These are phyloP conservation scores for Microdon myrmicae DNA, from an alignment of 2,888 invertebrate species.

Conservation along the genomic window DNA sequence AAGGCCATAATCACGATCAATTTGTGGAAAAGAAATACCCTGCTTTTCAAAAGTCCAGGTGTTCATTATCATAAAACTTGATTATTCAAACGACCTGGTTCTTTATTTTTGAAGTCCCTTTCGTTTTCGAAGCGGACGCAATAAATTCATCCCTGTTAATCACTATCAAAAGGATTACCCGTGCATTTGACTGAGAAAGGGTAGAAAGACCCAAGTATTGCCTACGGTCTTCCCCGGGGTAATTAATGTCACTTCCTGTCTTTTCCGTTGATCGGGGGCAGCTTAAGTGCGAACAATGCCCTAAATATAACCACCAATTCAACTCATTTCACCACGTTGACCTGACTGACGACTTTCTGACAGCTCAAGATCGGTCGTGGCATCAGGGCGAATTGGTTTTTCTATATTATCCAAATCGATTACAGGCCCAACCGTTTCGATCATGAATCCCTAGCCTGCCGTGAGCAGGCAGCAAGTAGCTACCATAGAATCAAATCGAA, in stretches of 20 bases:
- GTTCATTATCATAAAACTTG: constrained; percentile 33
- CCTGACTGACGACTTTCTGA: constrained; percentile 8
- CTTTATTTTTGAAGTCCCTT: no score
- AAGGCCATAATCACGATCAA: no score
- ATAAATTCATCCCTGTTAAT: constrained; percentile 44
- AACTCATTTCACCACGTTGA: constrained; percentile 19
- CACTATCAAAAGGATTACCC: no score
- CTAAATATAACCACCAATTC: constrained; percentile 42
- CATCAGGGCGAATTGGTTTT: constrained; percentile 27
- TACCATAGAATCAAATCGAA: constrained; percentile 45
- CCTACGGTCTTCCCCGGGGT: constrained; percentile 22
- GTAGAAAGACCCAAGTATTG: no score
- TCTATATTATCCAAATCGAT: constrained; percentile 36
- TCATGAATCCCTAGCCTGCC: constrained; percentile 26
- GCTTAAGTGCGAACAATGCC: constrained; percentile 23
- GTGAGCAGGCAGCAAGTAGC: constrained; percentile 8
- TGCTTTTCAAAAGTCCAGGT: no score
- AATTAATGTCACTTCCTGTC: constrained; percentile 35
- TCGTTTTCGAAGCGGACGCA: constrained; percentile 32
- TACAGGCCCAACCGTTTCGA: constrained; percentile 36
- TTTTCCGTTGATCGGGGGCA: constrained; percentile 30
- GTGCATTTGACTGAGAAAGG: no score
- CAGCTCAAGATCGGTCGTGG: constrained; percentile 22
- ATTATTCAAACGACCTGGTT: no score
- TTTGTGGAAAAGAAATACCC: no score